Percentiles rank a stretch among this genome's conserved stretches.
phyloP scores from a whole-genome alignment of 2,797 vertebrate species.

The Oceanodroma leucorhoa region DNA sequence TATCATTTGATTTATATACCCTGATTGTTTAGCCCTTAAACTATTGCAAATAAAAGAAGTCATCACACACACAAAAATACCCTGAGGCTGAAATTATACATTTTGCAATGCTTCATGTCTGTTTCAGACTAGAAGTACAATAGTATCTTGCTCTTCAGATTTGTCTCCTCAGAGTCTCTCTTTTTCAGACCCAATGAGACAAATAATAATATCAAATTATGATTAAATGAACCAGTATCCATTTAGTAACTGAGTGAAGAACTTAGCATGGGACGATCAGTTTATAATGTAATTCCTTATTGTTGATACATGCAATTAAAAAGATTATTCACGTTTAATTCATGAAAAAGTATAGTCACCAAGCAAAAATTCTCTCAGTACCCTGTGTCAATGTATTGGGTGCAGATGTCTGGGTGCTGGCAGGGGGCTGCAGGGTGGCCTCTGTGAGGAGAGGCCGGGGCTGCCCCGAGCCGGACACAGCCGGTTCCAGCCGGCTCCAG shows the following conservation, averaged over 20 bases:
- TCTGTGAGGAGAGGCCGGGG: no score
- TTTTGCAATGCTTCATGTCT: background rate
- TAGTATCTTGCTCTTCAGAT: background rate
- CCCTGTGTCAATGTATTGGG: rapidly evolving
- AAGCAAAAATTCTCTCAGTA: background rate
- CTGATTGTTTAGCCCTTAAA: background rate
- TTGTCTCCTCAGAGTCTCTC: background rate
- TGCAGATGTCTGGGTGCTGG: rapidly evolving
- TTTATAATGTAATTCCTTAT: background rate
- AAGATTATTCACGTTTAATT: background rate
- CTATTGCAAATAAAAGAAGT: background rate
- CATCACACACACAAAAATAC: background rate
- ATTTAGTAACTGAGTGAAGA: background rate
- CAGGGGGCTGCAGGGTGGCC: rapidly evolving
- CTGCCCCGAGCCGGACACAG: no score
- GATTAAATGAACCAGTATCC: background rate
- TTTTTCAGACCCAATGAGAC: background rate
- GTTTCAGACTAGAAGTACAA: background rate
- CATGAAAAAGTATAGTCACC: background rate
- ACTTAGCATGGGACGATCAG: background rate
- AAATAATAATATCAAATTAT: background rate
- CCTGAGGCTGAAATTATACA: background rate
- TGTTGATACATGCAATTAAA: background rate
- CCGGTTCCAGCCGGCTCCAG: background rate
- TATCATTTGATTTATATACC: background rate